Base-by-base conservation (phyloP, 2,888 invertebrate species). In the Antitype chi region DNA sequence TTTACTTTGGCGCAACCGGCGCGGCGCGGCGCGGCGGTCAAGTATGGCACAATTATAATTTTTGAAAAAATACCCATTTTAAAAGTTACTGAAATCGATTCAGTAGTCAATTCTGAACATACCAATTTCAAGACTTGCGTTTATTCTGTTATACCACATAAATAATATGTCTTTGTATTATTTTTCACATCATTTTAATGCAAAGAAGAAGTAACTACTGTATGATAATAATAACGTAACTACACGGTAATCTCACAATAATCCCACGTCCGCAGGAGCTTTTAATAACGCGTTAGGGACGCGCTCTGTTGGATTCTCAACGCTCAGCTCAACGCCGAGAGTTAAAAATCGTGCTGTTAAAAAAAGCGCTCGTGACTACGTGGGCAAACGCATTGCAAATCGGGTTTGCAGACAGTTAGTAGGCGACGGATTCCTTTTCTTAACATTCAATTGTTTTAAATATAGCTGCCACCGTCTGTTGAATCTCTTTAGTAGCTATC, bases 401-500 rank as follows among this genome's bases (percentile, higher is more conserved):
- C 25, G 13, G 60, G 32, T 63, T 62, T 8, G 55, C 53, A 68
- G 76, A 81, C 80, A 62, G 63, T 57, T 17, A 64, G 55, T 43
- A 53, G 60, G 66, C 81, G 52, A 69, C 66, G 43, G 38, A 66
- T 70, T 73, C 64, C 73, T 72, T 82, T 82, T 69, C 32, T 60
- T 70, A 69, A 63, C 64, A 49, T 78, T 78, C 69, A 67, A 72
- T 82, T 66, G 82, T 69, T 81, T 78, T 78, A 82, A 82, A 82
- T 71, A 66, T 78, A 81, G 68, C 59, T 63, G 53, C 23, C 23
- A 32, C 49, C 15, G 80, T 81, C 60, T 47, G 7, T 52, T 32
- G 62, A 23, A 25, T 57, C 67, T 32, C 32, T 62, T 57, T 23
- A 32, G 43, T 13, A 43, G 9, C 49, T 52, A 59, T 64, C 52